Base-by-base conservation (phyloP, 2,888 invertebrate species). In the Drosophila suboccidentalis region DNA sequence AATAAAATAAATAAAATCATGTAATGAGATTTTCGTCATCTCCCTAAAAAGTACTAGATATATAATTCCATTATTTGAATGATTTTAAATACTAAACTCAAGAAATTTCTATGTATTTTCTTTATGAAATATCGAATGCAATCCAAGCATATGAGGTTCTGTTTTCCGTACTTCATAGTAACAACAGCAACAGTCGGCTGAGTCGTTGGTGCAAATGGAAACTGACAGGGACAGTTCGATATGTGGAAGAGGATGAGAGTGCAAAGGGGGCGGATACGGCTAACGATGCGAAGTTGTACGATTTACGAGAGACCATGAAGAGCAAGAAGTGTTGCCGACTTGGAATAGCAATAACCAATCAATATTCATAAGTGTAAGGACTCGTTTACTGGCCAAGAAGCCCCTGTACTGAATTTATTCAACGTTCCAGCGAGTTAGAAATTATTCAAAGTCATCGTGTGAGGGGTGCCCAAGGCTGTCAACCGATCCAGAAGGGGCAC, bases 381-480 rank as follows among this genome's bases (percentile, higher is more conserved):
- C 80, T 75, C 55, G 55, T 46, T 72, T 57, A 51, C 50, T 65
- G 69, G 55, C 59, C 26, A 53, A 61, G 61, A 19, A 55, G 72
- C 68, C 53, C n/a, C 26, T 15, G 44, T 55, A 61, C 71, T 64
- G 60, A 75, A 77, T 82, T 79, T 81, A 71, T 76, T 82, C 85
- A 72, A 57, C 67, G 71, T 66, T 61, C 64, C 60, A 71, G 66
- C 57, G 71, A 82, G 86, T 83, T 83, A 82, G 80, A 86, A 71
- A 86, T 82, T 80, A 78, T 82, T 83, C 82, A 85, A 80, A 85
- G 86, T 83, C 82, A 86, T 80, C 80, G 78, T 71, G 78, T 78
- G 75, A 71, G 83, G 71, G 75, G 68, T 43, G 71, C 78, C 60
- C 71, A 44, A 54, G 76, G 75, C 73, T 73, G 51, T 60, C 63